A percentile compares a stretch with the other conserved stretches of the same genome.
These are phyloP conservation scores for Paratrypauchen microcephalus DNA, from an alignment of 2,797 vertebrate species.

Conservation along the genomic window DNA sequence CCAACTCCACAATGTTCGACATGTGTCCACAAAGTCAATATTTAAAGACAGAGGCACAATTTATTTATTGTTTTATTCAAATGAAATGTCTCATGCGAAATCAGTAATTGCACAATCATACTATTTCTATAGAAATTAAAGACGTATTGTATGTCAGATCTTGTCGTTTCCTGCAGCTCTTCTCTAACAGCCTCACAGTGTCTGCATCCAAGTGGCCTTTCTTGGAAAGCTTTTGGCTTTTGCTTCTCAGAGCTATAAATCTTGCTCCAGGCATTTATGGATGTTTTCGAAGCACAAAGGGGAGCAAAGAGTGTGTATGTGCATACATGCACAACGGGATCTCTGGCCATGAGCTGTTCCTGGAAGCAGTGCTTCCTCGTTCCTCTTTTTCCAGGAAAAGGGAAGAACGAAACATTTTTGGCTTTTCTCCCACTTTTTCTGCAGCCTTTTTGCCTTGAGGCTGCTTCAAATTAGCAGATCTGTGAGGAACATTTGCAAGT, in stretches of 20 bases:
- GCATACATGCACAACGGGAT: conserved; percentile 58
- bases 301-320: conserved; percentile 44
- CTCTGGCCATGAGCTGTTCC: conserved; percentile 86
- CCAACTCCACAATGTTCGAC: conserved; percentile 5
- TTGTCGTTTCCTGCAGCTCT: conserved; percentile 53
- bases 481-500: conserved; percentile 49
- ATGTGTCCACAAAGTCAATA: conserved; percentile 5
- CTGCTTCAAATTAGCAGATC: conserved; percentile 64
- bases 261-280: conserved; percentile 75
- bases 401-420: conserved; percentile 84
- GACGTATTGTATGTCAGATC: conserved; percentile 17
- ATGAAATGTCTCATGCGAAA: neutral
- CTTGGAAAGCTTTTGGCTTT: conserved; percentile 76
- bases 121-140: neutral
- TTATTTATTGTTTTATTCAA: neutral
- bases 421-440: conserved; percentile 72
- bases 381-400: conserved; percentile 95
- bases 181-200: conserved; percentile 52
- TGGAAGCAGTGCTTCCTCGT: conserved; percentile 88
- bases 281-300: conserved; percentile 72
- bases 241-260: conserved; percentile 79
- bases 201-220: conserved; percentile 66
- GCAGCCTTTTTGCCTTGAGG: conserved; percentile 51
- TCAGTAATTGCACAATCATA: neutral
- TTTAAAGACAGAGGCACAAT: neutral